Base-by-base conservation (phyloP, 2,888 invertebrate species). In the Lottia gigantea region DNA sequence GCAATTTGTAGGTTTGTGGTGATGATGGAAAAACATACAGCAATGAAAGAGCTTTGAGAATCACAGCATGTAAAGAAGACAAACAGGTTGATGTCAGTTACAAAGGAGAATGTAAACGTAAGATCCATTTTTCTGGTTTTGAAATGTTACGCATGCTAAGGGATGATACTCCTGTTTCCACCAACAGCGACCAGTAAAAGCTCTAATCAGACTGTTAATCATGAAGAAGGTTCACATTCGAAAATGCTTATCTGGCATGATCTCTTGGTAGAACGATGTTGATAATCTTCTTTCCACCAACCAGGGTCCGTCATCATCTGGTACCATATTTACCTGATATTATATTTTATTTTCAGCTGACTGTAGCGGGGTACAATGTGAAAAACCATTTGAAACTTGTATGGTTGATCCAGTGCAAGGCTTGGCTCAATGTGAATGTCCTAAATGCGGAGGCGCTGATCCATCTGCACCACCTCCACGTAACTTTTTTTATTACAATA, bases 1-100 rank as follows among this genome's bases (percentile, higher is more conserved):
- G 7, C 40, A 40, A 40, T 8, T 40, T 40, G 1, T 66, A 85
- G 85, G 81, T 85, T 14, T 85, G 83, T 78, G 83, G 82, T 2
- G 74, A 76, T n/a, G 81, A 85, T 68, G 79, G 79, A 11, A 45
- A 67, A 7, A 76, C 77, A 0, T 82, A 83, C 71, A 46, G 69
- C 46, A 78, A 72, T 68, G 73, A 74, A 64, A 67, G 70, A 31
- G 79, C 78, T n/a, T 74, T 85, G 75, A 73, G 82, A 2, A 74
- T 83, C 14, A 67, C 49, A 45, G 76, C 70, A 16, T 79, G 72
- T 62, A 71, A 70, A 64, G 68, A 15, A 68, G 67, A 45, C 40
- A 68, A 71, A 61, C 63, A 45, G 14, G 70, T 80, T 15, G 68
- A 70, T 8, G 73, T 83, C n/a, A 78, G 78, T 68, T 83, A 85